phyloP scores from a whole-genome alignment of 2,797 vertebrate genomes.

The Psittacula echo region DNA sequence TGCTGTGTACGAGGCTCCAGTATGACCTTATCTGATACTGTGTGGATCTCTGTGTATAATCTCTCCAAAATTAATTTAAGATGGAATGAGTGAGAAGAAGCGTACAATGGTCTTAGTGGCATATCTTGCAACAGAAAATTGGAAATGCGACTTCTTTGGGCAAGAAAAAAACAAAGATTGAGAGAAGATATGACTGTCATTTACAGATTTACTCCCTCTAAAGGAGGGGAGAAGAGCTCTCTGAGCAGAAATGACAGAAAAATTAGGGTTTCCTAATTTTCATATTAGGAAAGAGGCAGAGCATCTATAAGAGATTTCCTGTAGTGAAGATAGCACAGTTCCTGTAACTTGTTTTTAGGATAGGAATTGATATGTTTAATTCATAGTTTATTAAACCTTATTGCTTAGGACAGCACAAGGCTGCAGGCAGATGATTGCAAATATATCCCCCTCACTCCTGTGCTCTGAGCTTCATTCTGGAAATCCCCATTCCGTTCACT shows the following conservation, averaged over 20 bases:
- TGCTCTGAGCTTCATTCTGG: neutral
- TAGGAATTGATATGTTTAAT: neutral
- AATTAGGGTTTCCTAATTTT: neutral
- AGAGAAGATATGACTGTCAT: neutral
- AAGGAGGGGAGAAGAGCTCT: neutral
- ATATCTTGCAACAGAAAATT: neutral
- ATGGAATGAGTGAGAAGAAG: neutral
- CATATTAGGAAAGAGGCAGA: neutral
- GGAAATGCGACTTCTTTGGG: neutral
- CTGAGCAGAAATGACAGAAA: neutral
- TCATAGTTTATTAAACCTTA: neutral
- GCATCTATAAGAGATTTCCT: neutral
- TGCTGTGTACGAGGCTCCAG: neutral
- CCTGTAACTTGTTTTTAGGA: neutral
- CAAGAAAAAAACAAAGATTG: neutral
- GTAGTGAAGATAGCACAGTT: neutral
- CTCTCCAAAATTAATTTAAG: neutral
- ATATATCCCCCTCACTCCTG: neutral
- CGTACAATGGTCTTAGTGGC: neutral
- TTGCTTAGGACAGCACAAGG: neutral
- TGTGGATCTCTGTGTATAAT: neutral
- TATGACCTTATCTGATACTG: neutral
- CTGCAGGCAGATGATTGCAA: neutral
- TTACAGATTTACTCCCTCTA: neutral
- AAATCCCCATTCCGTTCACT: neutral